phyloP scores from a whole-genome alignment of 1,140 invertebrate species.

The Zaprionus taronus region DNA sequence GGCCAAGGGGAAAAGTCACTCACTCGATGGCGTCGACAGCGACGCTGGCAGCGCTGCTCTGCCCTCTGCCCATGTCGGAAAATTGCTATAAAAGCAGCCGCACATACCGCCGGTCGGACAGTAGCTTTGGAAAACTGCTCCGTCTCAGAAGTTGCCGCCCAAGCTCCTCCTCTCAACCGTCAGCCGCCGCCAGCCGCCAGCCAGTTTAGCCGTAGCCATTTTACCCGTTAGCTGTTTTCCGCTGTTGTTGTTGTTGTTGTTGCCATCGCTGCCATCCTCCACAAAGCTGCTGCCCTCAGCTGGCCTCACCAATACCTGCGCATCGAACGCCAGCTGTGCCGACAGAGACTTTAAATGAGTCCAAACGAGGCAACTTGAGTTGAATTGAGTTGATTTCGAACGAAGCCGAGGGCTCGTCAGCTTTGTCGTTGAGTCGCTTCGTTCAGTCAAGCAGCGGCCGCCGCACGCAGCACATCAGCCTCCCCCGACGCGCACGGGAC shows the following conservation, averaged over 20 bases:
- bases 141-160: slow-evolving; percentile 71
- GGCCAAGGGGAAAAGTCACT: slow-evolving; percentile 76
- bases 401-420: slow-evolving; percentile 15
- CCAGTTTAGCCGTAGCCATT: slow-evolving; percentile 31
- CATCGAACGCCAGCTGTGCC: slow-evolving; percentile 5
- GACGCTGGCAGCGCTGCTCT: slow-evolving; percentile 47
- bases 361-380: neutral
- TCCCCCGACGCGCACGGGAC: slow-evolving; percentile 38
- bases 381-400: slow-evolving; percentile 11
- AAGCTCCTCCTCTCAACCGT: slow-evolving; percentile 44
- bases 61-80: slow-evolving; percentile 51
- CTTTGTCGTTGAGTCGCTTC: slow-evolving; percentile 6
- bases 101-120: slow-evolving; percentile 71
- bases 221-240: slow-evolving; percentile 27
- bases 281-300: slow-evolving; percentile 31
- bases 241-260: slow-evolving; percentile 25
- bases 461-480: slow-evolving; percentile 59
- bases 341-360: slow-evolving; percentile 14
- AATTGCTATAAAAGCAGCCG: slow-evolving; percentile 73
- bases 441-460: slow-evolving; percentile 56
- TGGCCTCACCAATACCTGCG: slow-evolving; percentile 29
- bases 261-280: neutral
- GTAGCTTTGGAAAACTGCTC: slow-evolving; percentile 81
- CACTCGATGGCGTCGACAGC: slow-evolving; percentile 43
- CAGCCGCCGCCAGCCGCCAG: slow-evolving; percentile 37